A percentile compares a stretch with the other conserved stretches of the same genome.
These are phyloP conservation scores for Entelurus aequoreus DNA, from an alignment of 2,113 vertebrate genomes.

Conservation along the genomic window DNA sequence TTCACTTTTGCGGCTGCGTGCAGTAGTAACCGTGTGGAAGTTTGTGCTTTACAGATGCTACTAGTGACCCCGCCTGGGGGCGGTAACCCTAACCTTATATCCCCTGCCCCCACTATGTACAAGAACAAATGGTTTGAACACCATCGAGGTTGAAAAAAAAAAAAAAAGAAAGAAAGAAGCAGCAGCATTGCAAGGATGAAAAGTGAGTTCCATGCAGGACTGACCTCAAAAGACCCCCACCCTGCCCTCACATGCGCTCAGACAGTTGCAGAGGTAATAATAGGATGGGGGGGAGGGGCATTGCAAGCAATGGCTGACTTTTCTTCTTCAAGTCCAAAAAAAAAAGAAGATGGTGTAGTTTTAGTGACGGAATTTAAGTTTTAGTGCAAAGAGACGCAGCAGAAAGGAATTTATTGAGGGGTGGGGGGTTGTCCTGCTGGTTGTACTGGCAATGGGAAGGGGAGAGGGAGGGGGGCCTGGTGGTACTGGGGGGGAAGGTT, in stretches of 20 bases:
- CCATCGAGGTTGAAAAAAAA: neutral
- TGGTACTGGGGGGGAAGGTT: conserved; percentile 36
- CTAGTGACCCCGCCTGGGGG: conserved; percentile 34
- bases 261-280: conserved; percentile 1
- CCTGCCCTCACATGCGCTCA: conserved; percentile 28
- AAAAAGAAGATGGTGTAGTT: neutral
- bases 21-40: conserved; percentile 25
- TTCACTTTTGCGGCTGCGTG: conserved; percentile 15
- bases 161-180: neutral
- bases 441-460: conserved; percentile 47
- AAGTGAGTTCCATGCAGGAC: conserved; percentile 6
- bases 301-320: conserved; percentile 12
- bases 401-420: conserved; percentile 68
- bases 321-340: neutral
- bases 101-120: conserved; percentile 21
- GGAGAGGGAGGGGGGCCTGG: conserved; percentile 51
- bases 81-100: conserved; percentile 4
- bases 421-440: conserved; percentile 56
- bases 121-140: conserved; percentile 31
- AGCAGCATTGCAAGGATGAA: conserved; percentile 7
- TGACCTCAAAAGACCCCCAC: conserved; percentile 51
- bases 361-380: neutral
- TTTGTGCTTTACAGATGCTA: conserved; percentile 34
- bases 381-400: conserved; percentile 28
- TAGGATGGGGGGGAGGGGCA: neutral